These are phyloP conservation scores for Otus scops DNA, from an alignment of 2,797 vertebrate species.

Conservation along the genomic window DNA sequence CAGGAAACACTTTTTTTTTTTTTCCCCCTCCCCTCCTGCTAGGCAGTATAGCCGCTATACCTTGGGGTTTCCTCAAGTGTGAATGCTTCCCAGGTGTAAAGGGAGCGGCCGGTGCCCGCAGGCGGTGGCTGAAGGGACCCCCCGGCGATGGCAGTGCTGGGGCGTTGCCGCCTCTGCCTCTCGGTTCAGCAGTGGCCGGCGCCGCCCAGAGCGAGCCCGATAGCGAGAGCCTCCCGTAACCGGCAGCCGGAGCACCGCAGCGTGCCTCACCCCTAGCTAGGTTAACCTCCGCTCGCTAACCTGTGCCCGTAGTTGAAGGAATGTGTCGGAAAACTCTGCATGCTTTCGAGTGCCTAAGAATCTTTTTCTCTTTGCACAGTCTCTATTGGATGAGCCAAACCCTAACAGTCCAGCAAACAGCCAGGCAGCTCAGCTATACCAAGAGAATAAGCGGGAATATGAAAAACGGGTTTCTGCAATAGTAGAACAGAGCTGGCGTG, in stretches of 20 bases:
- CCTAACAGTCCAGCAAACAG: conserved; percentile 99
- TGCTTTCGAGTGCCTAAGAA: neutral
- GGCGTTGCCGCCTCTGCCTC: neutral
- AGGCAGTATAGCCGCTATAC: neutral
- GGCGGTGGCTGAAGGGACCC: neutral
- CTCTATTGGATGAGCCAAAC: conserved; percentile 98
- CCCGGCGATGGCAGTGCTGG: accelerated
- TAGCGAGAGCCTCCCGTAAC: neutral
- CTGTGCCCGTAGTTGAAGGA: accelerated
- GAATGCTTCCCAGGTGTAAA: neutral
- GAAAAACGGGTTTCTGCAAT: conserved; percentile 99
- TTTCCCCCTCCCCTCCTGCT: neutral
- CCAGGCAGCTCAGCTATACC: conserved; percentile 98
- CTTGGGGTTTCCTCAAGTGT: neutral
- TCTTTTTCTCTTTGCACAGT: conserved; percentile 76
- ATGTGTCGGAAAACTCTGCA: accelerated
- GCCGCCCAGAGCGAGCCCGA: accelerated
- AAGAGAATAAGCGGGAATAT: conserved; percentile 99
- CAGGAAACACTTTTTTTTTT: neutral
- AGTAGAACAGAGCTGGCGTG: conserved; percentile 99
- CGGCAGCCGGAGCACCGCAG: accelerated
- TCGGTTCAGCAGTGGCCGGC: neutral
- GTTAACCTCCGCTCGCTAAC: neutral
- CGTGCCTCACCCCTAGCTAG: neutral
- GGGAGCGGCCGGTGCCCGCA: neutral